Base-by-base conservation (phyloP, 1,140 invertebrate species). In the Heterodera carotae region DNA sequence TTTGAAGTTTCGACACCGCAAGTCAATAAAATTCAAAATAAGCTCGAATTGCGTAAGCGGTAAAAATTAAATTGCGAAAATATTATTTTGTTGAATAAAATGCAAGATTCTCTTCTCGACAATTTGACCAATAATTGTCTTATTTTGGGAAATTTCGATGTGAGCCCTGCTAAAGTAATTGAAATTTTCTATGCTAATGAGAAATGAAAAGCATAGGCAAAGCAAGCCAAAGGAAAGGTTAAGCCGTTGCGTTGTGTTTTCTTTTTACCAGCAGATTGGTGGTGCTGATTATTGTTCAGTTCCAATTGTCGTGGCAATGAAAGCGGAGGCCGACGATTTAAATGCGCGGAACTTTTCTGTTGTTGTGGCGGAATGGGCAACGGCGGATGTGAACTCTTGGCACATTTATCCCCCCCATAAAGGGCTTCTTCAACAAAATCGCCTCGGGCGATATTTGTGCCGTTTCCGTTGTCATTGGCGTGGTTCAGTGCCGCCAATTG, bases 241-340 rank as follows among this genome's bases (percentile, higher is more conserved):
- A 43, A 71, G 27, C 33, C 8, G 29, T 6, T 66, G 76, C 25
- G 22, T 39, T 27, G 33, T 5, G 29, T 62, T 77, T 78, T 25
- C 25, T 34, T 29, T 18, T 66, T 34, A 31, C 62, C 48, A 56
- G 48, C 48, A 4, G 48, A 25, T 43, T 6, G 6, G 29, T 36
- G 22, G 10, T 22, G 36, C 15, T 29, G 77, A 25, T 48, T 31
- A 48, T 36, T 75, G 34, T 56, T 36, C 29, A 75, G 31, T 75
- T 36, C 27, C 73, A 76, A 22, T 36, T 76, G 64, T 62, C 39
- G 31, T 60, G 75, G 53, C 76, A 77, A 15, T 39, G 48, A 71
- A 71, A 71, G 31, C 8, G 43, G 69, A 6, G 69, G 18, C 15
- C 69, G 69, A 56, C 69, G 69, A 10, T 15, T 33, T 33, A 34